These are phyloP conservation scores for Enoplolaimus lenunculus DNA, from an alignment of 2,888 invertebrate species.

Conservation along the genomic window DNA sequence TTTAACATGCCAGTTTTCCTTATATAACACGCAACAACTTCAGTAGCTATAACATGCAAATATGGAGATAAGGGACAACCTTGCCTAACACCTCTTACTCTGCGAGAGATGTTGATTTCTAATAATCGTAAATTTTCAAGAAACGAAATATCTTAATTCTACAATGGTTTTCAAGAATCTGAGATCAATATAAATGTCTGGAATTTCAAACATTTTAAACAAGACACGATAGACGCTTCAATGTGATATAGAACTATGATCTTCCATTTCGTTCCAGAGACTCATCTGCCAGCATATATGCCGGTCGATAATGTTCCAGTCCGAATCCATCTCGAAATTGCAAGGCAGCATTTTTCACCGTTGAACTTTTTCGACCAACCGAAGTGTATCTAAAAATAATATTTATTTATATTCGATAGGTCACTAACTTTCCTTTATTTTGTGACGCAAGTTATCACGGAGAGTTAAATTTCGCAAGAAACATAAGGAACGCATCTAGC, in stretches of 20 bases:
- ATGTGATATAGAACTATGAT: no score
- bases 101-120: no score
- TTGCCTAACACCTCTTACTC: slow-evolving; percentile 8
- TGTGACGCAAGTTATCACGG: no score
- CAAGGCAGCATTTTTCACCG: slow-evolving; percentile 61
- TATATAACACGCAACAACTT: background rate
- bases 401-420: background rate
- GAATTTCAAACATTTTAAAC: no score
- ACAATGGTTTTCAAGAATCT: no score
- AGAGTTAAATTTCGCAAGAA: no score
- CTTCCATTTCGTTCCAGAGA: slow-evolving; percentile 50
- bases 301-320: slow-evolving; percentile 53
- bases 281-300: slow-evolving; percentile 55
- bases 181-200: no score
- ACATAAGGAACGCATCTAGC: no score
- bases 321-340: slow-evolving; percentile 47
- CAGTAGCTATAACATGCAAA: background rate
- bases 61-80: slow-evolving; percentile 5
- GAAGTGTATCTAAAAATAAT: slow-evolving; percentile 60
- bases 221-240: no score
- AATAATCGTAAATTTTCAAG: no score
- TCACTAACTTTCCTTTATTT: background rate
- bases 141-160: no score
- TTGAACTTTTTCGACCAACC: slow-evolving; percentile 64
- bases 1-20: background rate